Conservation (phyloP, 1,140 invertebrate genomes). For the Papilio helenus region DNA sequence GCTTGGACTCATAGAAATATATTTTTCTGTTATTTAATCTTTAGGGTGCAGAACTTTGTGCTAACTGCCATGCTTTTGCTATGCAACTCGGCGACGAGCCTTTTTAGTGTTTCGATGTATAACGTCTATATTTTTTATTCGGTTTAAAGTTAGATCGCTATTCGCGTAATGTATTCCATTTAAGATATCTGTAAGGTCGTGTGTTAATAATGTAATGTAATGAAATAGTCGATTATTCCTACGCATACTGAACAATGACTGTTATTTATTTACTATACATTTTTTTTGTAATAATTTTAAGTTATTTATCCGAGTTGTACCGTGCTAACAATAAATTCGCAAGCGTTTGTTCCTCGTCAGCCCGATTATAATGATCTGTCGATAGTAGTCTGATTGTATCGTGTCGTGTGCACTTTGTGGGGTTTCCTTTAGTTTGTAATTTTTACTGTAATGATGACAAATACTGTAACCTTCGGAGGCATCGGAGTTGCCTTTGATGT, state of each 20-base stretch:
- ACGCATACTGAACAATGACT: constrained; percentile 77
- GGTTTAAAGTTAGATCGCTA: constrained; percentile 64
- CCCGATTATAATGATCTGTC: constrained; percentile 69
- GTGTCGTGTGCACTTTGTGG: constrained; percentile 64
- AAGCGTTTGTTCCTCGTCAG: constrained; percentile 57
- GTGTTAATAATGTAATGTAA: constrained; percentile 69
- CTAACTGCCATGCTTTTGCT: constrained; percentile 79
- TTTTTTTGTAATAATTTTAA: constrained; percentile 71
- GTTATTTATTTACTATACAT: constrained; percentile 79
- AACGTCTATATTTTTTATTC: constrained; percentile 60
- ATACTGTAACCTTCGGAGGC: constrained; percentile 35
- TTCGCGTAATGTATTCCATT: constrained; percentile 77
- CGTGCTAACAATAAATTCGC: constrained; percentile 60
- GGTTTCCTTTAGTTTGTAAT: constrained; percentile 63
- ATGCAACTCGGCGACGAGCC: constrained; percentile 73
- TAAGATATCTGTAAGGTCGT: constrained; percentile 74
- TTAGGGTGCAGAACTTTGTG: constrained; percentile 79
- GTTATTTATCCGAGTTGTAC: constrained; percentile 78
- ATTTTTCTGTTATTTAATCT: constrained; percentile 77
- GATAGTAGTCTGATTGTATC: constrained; percentile 57
- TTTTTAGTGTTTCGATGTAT: constrained; percentile 63
- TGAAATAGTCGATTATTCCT: constrained; percentile 72
- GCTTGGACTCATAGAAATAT: constrained; percentile 72
- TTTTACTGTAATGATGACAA: constrained; percentile 58
- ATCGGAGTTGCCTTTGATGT: constrained; percentile 32